These are phyloP conservation scores for Chaetorhynchus papuensis DNA, from an alignment of 2,113 vertebrate genomes.

Conservation along the genomic window DNA sequence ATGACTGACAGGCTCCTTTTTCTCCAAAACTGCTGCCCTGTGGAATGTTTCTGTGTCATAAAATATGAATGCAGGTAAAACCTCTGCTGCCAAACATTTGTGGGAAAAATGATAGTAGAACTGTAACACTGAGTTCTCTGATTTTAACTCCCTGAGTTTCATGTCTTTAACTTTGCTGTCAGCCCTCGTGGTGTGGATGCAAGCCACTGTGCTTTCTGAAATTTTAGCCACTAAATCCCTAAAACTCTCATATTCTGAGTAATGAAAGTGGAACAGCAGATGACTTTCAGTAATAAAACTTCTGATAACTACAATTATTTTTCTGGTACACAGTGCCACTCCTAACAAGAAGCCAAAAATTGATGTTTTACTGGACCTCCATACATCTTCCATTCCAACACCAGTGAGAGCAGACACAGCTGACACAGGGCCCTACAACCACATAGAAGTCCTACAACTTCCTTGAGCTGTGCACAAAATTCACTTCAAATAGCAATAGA, in stretches of 20 bases:
- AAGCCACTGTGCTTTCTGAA: neutral
- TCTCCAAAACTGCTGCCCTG: neutral
- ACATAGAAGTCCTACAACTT: neutral
- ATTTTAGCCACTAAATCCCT: neutral
- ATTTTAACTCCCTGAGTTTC: neutral
- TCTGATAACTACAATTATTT: neutral
- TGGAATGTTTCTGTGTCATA: conserved; percentile 7
- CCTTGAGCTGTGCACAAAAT: neutral
- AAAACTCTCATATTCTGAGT: neutral
- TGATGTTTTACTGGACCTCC: neutral
- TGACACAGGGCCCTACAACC: neutral
- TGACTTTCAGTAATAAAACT: neutral
- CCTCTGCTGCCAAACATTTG: neutral
- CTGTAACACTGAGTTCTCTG: neutral
- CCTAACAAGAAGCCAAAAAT: neutral
- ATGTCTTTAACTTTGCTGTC: neutral
- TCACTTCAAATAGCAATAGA: neutral
- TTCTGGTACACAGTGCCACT: neutral
- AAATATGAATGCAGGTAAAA: conserved; percentile 27
- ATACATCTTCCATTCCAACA: neutral
- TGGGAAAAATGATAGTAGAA: neutral
- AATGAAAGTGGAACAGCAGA: neutral
- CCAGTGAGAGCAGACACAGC: neutral
- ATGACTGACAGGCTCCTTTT: neutral
- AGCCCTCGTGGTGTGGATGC: neutral